Conservation (phyloP, 2,113 vertebrate genomes). For the Vulpes vulpes region DNA sequence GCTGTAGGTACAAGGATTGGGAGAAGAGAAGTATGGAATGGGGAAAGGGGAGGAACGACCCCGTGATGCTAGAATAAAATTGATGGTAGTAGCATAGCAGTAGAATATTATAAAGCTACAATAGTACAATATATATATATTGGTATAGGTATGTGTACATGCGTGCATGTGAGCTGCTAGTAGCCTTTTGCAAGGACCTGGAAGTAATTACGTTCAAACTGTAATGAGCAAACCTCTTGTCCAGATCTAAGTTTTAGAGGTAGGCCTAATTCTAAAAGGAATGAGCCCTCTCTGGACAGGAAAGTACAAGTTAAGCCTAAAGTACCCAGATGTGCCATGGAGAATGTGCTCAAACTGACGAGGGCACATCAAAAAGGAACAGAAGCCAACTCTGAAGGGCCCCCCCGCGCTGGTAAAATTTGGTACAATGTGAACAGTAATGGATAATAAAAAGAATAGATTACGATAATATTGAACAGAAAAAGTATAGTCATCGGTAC, state of each 20-base stretch:
- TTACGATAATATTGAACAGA: not conserved
- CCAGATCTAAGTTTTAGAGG: not conserved
- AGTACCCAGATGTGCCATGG: not conserved
- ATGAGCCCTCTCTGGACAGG: not conserved
- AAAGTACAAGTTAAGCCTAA: not conserved
- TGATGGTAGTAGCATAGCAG: not conserved
- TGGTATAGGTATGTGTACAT: no score
- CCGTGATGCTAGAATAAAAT: not conserved
- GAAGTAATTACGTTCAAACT: not conserved
- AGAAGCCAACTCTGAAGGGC: not conserved
- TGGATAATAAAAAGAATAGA: not conserved
- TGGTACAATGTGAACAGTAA: not conserved
- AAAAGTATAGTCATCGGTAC: not conserved
- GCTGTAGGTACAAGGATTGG: not conserved
- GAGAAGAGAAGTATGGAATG: not conserved
- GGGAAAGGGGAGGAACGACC: not conserved
- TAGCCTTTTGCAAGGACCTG: not conserved
- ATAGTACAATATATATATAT: not conserved
- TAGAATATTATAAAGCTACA: not conserved
- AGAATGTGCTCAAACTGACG: not conserved
- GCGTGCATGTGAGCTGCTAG: no score
- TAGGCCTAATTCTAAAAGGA: not conserved
- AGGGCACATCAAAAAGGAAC: not conserved
- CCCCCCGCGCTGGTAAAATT: not conserved
- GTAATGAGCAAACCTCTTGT: not conserved